Conservation (phyloP, 2,113 vertebrate species). For the Microtus pennsylvanicus region DNA sequence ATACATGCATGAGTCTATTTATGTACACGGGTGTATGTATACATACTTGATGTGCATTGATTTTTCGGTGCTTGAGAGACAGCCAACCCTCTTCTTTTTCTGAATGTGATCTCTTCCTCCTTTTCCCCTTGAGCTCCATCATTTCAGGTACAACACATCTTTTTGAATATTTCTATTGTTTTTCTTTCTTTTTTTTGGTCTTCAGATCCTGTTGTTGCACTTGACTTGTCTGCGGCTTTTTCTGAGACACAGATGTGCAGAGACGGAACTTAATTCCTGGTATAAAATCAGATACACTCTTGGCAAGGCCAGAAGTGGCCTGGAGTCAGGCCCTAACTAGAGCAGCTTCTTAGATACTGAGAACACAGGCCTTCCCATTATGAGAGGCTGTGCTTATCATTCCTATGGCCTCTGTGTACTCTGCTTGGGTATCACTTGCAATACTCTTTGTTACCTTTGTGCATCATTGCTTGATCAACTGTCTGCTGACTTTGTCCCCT, state of each 20-base stretch:
- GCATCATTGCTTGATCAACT: no score
- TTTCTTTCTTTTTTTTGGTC: fast-evolving
- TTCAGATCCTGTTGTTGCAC: fast-evolving
- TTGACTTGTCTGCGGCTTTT: neutral
- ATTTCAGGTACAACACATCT: no score
- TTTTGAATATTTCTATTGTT: neutral
- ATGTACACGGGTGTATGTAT: no score
- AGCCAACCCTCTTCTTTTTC: no score
- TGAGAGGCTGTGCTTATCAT: neutral
- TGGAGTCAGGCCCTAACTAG: fast-evolving
- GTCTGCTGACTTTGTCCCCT: no score
- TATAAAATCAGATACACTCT: fast-evolving
- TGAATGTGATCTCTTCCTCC: fast-evolving
- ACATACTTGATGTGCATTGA: fast-evolving
- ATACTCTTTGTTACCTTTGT: neutral
- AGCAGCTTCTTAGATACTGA: fast-evolving
- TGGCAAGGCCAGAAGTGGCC: neutral
- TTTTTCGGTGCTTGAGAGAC: neutral
- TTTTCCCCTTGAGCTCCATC: fast-evolving
- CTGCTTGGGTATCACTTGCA: neutral
- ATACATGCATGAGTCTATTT: no score
- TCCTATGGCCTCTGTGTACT: neutral
- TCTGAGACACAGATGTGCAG: neutral
- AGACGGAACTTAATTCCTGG: neutral
- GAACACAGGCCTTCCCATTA: fast-evolving